These are phyloP conservation scores for Drosophila tani DNA, from an alignment of 1,140 invertebrate genomes.

Conservation along the genomic window DNA sequence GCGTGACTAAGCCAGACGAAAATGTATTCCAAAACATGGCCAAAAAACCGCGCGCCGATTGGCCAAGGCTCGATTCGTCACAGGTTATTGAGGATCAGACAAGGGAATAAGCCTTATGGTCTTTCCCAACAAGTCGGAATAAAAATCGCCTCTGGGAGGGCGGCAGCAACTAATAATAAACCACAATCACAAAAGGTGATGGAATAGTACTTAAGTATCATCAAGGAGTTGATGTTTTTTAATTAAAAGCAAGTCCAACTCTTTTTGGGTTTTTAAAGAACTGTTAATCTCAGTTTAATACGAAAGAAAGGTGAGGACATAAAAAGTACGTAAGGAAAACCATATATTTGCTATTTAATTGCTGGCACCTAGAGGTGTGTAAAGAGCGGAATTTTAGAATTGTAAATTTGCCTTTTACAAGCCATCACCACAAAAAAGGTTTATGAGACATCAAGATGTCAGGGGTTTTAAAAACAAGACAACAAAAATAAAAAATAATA, in stretches of 20 bases:
- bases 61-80: slow-evolving; percentile 9
- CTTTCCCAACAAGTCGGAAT: background rate
- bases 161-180: background rate
- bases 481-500: too few species aligned
- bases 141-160: background rate
- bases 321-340: background rate
- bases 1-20: slow-evolving; percentile 11
- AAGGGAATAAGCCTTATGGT: slow-evolving; percentile 7
- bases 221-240: background rate
- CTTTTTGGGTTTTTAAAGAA: background rate
- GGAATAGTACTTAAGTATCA: background rate
- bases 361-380: background rate
- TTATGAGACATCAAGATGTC: background rate
- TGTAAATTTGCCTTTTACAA: background rate
- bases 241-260: background rate
- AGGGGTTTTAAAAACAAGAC: background rate
- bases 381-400: background rate
- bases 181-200: background rate
- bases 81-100: background rate
- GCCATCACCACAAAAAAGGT: background rate
- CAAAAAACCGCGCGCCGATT: background rate
- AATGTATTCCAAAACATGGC: slow-evolving; percentile 7
- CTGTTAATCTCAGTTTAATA: background rate
- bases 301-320: background rate
- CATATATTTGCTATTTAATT: background rate